Base-by-base conservation (phyloP, 2,888 invertebrate species). In the Apocheima hispidaria region DNA sequence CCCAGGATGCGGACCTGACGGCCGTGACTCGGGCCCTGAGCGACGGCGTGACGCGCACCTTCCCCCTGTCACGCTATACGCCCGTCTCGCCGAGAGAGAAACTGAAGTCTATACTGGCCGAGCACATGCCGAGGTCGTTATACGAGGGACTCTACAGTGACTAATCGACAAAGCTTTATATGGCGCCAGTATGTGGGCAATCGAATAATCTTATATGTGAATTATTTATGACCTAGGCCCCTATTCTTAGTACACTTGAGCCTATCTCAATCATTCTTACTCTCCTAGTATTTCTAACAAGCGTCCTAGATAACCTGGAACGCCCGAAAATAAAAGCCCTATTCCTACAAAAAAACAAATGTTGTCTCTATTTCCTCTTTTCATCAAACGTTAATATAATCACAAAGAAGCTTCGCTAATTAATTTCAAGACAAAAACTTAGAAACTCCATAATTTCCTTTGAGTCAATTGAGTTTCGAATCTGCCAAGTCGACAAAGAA, bases 31-130 rank as follows among this genome's bases (percentile, higher is more conserved):
- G 96, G 65, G 95, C 97, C 26, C 92, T 97, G 68, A 95, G 95
- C 63, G 97, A 97, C 82, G 95, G 96, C 56, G 95, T 96, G 46
- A 94, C 95, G 49, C 95, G 97, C 77, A 96, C 97, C 56, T 97
- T 97, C 92, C 97, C 97, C 18, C 94, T 97, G 87, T 93, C 95
- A 20, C 95, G 96, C 87, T 97, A 97, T 90, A 97, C 97, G 2
- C 97, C 97, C 1, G 96, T 97, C 41, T 96, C 96, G 1, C 94
- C 95, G 44, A 92, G 94, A 49, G 97, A 97, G 87, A 96, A 96
- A 81, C 87, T 97, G 50, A 96, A 97, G 92, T 95, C 96, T 50
- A 92, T 97, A 71, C 91, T 97, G 63, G 96, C 97, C 63, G 96
- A 97, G 76, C 96, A 97, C 84, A 94, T 97, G 82, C 96, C 97